phyloP scores from a whole-genome alignment of 2,113 vertebrate genomes.

The Labrus mixtus region DNA sequence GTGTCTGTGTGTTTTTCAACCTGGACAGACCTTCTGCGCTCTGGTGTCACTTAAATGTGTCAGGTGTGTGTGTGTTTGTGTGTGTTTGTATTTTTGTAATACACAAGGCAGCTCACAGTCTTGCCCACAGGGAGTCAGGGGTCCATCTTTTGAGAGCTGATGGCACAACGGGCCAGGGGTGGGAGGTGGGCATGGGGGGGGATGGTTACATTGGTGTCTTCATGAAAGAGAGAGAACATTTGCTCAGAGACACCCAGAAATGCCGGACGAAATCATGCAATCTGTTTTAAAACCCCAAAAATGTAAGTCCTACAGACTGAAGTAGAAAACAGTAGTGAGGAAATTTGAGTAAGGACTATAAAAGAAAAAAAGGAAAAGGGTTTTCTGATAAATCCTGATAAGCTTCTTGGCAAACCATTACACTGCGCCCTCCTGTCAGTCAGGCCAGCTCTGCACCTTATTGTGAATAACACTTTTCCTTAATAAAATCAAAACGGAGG shows the following conservation, averaged over 20 bases:
- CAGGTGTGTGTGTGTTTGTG: slow-evolving; percentile 14
- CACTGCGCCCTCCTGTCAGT: too few species aligned
- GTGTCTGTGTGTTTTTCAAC: slow-evolving; percentile 19
- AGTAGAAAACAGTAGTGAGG: too few species aligned
- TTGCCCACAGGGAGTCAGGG: slow-evolving; percentile 43
- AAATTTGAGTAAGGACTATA: too few species aligned
- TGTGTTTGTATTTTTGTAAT: slow-evolving; percentile 9
- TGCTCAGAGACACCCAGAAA: slow-evolving; percentile 15
- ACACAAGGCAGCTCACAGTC: background rate
- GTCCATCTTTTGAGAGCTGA: slow-evolving; percentile 47
- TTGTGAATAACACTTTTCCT: too few species aligned
- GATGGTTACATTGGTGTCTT: slow-evolving; percentile 5
- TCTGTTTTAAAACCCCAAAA: background rate
- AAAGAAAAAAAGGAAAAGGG: too few species aligned
- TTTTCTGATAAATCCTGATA: too few species aligned
- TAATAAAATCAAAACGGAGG: too few species aligned
- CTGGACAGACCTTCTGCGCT: slow-evolving; percentile 55
- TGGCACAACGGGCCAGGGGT: slow-evolving; percentile 8
- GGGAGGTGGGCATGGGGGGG: background rate
- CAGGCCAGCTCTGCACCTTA: too few species aligned
- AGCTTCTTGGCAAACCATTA: too few species aligned
- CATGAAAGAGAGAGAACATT: slow-evolving; percentile 33
- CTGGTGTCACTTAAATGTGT: slow-evolving; percentile 33
- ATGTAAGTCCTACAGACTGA: background rate
- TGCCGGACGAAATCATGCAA: background rate